Evolutionary conservation across 2,888 invertebrate genomes (phyloP).

Genomic region (Pseudococcus jackbeardsleyi): DNA sequence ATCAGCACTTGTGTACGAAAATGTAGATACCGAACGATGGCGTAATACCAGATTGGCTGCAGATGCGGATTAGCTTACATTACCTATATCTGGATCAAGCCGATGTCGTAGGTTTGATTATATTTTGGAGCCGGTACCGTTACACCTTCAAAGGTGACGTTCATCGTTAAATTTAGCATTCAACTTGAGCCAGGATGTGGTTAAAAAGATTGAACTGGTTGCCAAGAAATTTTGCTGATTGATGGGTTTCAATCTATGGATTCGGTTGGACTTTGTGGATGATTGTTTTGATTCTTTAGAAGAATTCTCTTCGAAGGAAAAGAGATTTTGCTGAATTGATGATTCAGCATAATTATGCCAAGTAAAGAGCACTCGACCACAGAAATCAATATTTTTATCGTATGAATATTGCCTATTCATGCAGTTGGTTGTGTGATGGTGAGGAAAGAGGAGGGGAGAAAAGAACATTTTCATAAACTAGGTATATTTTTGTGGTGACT

Average conservation of each 20-base stretch:
- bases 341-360: too few relatives aligned
- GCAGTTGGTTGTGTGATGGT: too few relatives aligned
- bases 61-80: not conserved
- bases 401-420: too few relatives aligned
- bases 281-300: not conserved
- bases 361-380: too few relatives aligned
- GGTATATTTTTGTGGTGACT: too few relatives aligned
- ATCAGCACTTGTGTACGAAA: slow-evolving; percentile 6
- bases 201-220: not conserved
- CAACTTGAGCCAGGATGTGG: not conserved
- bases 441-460: too few relatives aligned
- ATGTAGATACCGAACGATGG: slow-evolving; percentile 1
- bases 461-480: too few relatives aligned
- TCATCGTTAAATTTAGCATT: not conserved
- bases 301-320: too few relatives aligned
- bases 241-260: not conserved
- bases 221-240: not conserved
- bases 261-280: not conserved
- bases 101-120: not conserved
- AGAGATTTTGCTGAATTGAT: too few relatives aligned
- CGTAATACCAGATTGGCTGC: not conserved
- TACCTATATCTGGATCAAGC: not conserved
- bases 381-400: too few relatives aligned
- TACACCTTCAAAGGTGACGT: not conserved
- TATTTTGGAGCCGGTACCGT: not conserved